phyloP scores from a whole-genome alignment of 2,113 vertebrate genomes.

The Aepyceros melampus region DNA sequence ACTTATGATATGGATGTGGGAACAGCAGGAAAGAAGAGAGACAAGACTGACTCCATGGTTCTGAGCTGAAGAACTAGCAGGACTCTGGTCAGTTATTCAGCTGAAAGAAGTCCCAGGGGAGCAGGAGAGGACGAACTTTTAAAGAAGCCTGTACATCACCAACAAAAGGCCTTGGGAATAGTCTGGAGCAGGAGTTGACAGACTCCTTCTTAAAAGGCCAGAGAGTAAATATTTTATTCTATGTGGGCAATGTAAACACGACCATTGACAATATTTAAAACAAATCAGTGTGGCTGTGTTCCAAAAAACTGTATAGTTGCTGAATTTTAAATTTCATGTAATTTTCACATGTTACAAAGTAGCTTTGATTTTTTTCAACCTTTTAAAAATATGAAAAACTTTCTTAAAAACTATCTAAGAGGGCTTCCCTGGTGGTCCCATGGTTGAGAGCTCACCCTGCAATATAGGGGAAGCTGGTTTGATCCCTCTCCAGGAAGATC shows the following conservation, averaged over 20 bases:
- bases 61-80: neutral
- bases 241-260: neutral
- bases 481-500: neutral
- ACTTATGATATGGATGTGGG: fast-evolving
- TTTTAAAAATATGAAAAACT: neutral
- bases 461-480: fast-evolving
- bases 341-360: neutral
- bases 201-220: neutral
- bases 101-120: neutral
- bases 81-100: neutral
- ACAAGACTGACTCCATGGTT: neutral
- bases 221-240: neutral
- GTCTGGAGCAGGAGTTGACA: neutral
- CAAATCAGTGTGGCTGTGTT: neutral
- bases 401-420: neutral
- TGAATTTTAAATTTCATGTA: neutral
- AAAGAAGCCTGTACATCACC: neutral
- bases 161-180: neutral
- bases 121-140: neutral
- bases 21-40: neutral
- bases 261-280: no score
- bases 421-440: neutral
- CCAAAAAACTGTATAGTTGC: neutral
- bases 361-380: neutral
- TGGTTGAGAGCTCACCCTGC: neutral